A percentile compares a stretch with the other conserved stretches of the same genome.
Evolutionary conservation across 2,888 invertebrate species (phyloP).

Genomic region (Drosophila antonietae): DNA sequence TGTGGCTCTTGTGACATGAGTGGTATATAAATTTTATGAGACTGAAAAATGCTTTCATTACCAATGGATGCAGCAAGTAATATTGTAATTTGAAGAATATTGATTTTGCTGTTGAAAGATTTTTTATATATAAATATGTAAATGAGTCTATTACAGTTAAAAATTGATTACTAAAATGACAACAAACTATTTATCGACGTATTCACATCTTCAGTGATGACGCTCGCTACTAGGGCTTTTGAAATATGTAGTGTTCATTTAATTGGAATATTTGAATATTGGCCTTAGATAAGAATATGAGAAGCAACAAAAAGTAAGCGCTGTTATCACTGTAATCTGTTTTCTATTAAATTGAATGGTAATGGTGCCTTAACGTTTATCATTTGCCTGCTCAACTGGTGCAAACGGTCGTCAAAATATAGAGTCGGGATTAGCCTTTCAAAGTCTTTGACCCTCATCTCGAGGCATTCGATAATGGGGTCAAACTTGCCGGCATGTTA

Average conservation of each 20-base stretch:
- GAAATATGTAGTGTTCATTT: too few relatives aligned
- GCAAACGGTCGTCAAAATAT: constrained; percentile 2
- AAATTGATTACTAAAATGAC: background rate
- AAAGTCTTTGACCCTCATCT: constrained; percentile 30
- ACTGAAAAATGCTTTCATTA: background rate
- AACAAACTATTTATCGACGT: background rate
- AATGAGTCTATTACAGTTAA: background rate
- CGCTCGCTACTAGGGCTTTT: too few relatives aligned
- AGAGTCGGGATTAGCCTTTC: constrained; percentile 10
- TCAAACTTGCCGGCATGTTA: constrained; percentile 37
- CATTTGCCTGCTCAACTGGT: constrained; percentile 6
- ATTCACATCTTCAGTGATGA: background rate
- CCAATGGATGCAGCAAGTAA: too few relatives aligned
- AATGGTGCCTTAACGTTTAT: constrained; percentile 9
- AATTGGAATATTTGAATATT: background rate
- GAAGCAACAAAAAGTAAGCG: background rate
- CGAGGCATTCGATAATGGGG: constrained; percentile 25
- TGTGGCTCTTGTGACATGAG: background rate
- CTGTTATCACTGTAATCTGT: constrained; percentile 21
- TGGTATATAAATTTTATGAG: background rate
- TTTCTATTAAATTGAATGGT: constrained; percentile 9
- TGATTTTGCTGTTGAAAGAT: too few relatives aligned
- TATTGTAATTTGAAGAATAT: too few relatives aligned
- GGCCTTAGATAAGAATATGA: background rate
- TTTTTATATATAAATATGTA: too few relatives aligned